Evolutionary conservation across 2,888 invertebrate genomes (phyloP).

Genomic region (Lottia scabra): DNA sequence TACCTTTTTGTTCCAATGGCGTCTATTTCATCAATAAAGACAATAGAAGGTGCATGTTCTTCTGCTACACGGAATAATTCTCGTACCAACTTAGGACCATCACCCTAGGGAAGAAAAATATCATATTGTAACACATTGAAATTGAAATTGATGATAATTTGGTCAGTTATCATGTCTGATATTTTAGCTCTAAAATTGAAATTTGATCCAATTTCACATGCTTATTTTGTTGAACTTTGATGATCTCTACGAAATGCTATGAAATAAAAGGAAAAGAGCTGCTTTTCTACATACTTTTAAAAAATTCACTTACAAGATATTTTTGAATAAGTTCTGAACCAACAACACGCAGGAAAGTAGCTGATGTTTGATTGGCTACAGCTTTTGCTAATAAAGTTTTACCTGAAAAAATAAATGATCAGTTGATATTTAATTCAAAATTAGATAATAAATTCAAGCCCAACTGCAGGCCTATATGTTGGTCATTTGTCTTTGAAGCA

Average conservation of each 20-base stretch:
- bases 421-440: no score
- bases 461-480: no score
- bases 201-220: no score
- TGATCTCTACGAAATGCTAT: no score
- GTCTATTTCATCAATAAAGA: constrained; percentile 99
- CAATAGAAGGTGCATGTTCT: constrained; percentile 99
- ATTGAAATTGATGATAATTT: no score
- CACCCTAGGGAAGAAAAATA: constrained; percentile 76
- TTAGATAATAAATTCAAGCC: no score
- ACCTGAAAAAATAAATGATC: constrained; percentile 52
- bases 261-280: no score
- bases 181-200: no score
- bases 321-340: constrained; percentile 99
- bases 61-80: constrained; percentile 99
- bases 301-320: constrained; percentile 80
- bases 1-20: constrained; percentile 94
- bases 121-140: no score
- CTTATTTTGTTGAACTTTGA: no score
- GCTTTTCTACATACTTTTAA: not conserved
- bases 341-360: constrained; percentile 97
- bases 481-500: no score
- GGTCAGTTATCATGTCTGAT: no score
- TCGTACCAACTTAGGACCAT: constrained; percentile 97
- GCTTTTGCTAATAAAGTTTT: constrained; percentile 98
- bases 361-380: constrained; percentile 99